Conservation (phyloP, 2,888 invertebrate genomes). For the Lepidonotus clava region DNA sequence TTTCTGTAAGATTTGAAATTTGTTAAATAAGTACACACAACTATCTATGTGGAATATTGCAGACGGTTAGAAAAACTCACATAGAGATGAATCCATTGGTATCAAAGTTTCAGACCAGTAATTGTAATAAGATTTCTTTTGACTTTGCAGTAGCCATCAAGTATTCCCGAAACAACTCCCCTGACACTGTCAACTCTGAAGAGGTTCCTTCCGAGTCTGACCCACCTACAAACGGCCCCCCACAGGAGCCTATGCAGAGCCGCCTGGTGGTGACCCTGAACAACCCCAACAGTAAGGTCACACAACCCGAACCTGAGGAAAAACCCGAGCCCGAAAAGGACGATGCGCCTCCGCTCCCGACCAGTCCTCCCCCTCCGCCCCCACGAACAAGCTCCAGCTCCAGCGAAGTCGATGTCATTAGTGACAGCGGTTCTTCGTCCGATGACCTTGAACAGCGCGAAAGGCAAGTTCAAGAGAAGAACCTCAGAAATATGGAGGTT, state of each 20-base stretch:
- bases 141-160: conserved; percentile 27
- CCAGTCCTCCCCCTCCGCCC: background rate
- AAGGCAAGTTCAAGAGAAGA: conserved; percentile 5
- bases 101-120: too few species aligned
- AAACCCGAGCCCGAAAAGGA: background rate
- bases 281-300: background rate
- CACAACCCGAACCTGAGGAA: background rate
- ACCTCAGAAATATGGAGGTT: background rate
- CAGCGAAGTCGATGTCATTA: background rate
- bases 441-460: background rate
- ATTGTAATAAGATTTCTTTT: too few species aligned
- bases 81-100: too few species aligned
- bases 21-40: too few species aligned
- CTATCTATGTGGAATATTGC: too few species aligned
- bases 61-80: too few species aligned
- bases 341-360: background rate
- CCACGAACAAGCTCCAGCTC: background rate
- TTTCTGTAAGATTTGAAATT: too few species aligned
- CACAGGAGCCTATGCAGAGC: background rate
- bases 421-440: background rate
- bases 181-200: background rate
- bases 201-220: background rate
- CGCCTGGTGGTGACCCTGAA: conserved; percentile 13
- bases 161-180: conserved; percentile 17
- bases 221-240: background rate